Conservation (phyloP, 2,113 vertebrate species). For the Plecotus auritus region DNA sequence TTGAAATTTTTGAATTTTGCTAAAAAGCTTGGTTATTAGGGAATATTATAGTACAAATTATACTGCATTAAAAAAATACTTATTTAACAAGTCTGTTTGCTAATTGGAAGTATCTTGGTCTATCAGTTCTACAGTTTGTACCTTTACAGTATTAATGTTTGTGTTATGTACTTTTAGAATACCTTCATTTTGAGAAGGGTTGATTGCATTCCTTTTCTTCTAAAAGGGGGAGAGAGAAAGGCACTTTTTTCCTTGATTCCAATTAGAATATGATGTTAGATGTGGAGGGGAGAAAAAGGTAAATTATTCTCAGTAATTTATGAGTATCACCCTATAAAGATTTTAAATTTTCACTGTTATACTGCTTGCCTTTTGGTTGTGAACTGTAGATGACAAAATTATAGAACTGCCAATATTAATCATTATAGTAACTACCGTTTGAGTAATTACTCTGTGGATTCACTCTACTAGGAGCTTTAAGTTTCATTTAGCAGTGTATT, state of each 20-base stretch:
- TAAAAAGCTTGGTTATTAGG: not conserved
- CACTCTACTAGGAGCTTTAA: not conserved
- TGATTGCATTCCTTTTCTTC: not conserved
- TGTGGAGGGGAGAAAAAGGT: not conserved
- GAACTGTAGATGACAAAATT: not conserved
- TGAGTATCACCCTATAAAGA: not conserved
- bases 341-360: not conserved
- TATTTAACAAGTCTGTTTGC: not conserved
- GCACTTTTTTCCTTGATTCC: not conserved
- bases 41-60: not conserved
- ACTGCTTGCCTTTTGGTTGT: not conserved
- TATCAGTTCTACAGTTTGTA: not conserved
- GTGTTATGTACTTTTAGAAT: not conserved
- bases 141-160: not conserved
- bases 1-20: not conserved
- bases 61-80: not conserved
- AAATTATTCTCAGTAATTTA: not conserved
- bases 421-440: not conserved
- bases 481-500: not conserved
- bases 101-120: not conserved
- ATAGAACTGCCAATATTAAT: not conserved
- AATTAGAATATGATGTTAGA: not conserved
- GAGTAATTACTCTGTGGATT: not conserved
- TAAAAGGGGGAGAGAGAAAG: not conserved
- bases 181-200: not conserved